phyloP scores from a whole-genome alignment of 1,140 invertebrate genomes.

The Leucophenga varia region DNA sequence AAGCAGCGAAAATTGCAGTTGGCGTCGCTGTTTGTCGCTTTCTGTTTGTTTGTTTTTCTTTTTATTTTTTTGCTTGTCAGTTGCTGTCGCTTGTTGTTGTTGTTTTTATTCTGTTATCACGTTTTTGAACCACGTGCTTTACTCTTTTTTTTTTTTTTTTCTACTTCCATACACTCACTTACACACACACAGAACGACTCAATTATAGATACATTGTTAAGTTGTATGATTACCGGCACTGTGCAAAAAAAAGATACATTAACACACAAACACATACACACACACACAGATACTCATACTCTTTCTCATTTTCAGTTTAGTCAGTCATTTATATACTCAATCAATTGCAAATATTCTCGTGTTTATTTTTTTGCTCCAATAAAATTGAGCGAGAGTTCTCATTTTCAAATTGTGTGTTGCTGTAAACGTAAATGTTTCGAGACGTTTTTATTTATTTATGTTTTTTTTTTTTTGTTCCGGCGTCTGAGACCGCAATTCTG shows the following conservation, averaged over 20 bases:
- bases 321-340: background rate
- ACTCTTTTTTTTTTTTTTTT: conserved; percentile 5
- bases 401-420: too few species aligned
- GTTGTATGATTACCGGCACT: too few species aligned
- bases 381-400: too few species aligned
- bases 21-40: conserved; percentile 20
- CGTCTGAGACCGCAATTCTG: too few species aligned
- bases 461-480: too few species aligned
- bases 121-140: conserved; percentile 52
- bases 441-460: too few species aligned
- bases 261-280: conserved; percentile 13
- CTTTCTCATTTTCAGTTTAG: background rate
- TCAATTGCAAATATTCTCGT: too few species aligned
- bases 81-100: conserved; percentile 47
- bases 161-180: conserved; percentile 3
- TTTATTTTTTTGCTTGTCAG: conserved; percentile 41
- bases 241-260: conserved; percentile 10
- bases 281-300: conserved; percentile 6
- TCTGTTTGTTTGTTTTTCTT: conserved; percentile 25
- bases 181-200: conserved; percentile 11
- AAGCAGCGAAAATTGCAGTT: too few species aligned
- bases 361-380: too few species aligned
- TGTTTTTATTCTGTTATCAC: conserved; percentile 43
- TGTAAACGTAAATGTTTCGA: too few species aligned
- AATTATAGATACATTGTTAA: too few species aligned